Conservation (phyloP, 2,797 vertebrate species). For the Leucoraja ocellata region DNA sequence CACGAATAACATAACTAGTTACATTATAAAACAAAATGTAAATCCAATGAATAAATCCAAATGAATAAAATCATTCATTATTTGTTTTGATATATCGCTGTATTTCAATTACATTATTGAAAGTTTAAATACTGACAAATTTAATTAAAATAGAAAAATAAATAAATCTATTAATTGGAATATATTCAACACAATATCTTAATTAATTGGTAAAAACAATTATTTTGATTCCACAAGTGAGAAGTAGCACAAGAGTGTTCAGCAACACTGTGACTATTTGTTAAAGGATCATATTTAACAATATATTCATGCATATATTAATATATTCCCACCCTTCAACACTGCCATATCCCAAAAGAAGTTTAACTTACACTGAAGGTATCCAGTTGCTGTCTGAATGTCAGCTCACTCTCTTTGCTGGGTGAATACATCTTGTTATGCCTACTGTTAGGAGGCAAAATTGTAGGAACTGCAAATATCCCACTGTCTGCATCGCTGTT, state of each 20-base stretch:
- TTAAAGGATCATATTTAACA: neutral
- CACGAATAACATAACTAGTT: neutral
- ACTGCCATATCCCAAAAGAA: neutral
- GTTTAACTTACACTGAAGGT: conserved; percentile 78
- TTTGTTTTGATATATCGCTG: neutral
- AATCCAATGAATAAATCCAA: neutral
- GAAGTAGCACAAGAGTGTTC: neutral
- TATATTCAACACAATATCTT: neutral
- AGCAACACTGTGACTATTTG: neutral
- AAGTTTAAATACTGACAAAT: neutral
- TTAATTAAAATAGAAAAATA: neutral
- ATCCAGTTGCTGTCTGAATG: conserved; percentile 85
- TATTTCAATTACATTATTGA: neutral
- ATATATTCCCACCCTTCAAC: neutral
- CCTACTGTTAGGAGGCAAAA: conserved; percentile 89
- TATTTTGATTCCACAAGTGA: neutral
- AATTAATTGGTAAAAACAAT: neutral
- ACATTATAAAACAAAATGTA: neutral
- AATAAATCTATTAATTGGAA: neutral
- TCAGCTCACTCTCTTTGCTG: conserved; percentile 83
- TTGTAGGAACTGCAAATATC: conserved; percentile 88
- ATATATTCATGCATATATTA: neutral
- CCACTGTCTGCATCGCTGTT: conserved; percentile 69
- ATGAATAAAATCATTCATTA: neutral
- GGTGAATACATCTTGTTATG: conserved; percentile 85